Conservation (phyloP, 2,113 vertebrate species). For the Sminthopsis crassicaudata region DNA sequence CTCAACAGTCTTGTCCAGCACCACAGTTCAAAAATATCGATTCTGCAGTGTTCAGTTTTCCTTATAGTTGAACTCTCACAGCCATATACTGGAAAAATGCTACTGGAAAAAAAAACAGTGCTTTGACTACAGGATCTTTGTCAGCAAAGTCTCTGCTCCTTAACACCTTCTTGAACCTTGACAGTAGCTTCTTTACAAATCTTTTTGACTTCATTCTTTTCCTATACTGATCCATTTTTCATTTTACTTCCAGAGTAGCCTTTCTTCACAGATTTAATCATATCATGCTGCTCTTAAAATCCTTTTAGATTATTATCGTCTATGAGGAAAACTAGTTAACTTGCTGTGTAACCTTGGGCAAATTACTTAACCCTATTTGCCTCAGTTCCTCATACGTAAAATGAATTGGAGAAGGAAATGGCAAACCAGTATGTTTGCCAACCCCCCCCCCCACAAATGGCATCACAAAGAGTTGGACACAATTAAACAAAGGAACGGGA, state of each 20-base stretch:
- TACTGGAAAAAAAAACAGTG: not conserved
- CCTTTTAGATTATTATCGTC: not conserved
- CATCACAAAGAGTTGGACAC: too few species aligned
- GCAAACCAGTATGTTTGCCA: too few species aligned
- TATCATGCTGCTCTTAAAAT: not conserved
- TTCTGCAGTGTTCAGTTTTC: not conserved
- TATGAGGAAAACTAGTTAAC: not conserved
- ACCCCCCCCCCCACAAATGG: too few species aligned
- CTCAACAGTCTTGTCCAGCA: not conserved
- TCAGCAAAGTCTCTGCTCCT: not conserved
- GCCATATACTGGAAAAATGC: not conserved
- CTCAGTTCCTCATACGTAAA: too few species aligned
- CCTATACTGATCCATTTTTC: not conserved
- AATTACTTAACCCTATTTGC: too few species aligned
- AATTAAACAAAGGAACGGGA: too few species aligned
- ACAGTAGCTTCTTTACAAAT: not conserved
- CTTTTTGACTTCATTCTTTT: not conserved
- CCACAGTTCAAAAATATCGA: not conserved
- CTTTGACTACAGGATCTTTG: not conserved
- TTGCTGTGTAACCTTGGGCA: too few species aligned
- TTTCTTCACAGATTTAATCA: not conserved
- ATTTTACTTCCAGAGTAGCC: not conserved
- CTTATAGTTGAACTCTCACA: not conserved
- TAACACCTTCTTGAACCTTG: not conserved
- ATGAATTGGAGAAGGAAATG: too few species aligned